A percentile compares a stretch with the other conserved stretches of the same genome.
Evolutionary conservation across 2,797 vertebrate genomes (phyloP).

Genomic region (Pseudocheirus occidentalis): DNA sequence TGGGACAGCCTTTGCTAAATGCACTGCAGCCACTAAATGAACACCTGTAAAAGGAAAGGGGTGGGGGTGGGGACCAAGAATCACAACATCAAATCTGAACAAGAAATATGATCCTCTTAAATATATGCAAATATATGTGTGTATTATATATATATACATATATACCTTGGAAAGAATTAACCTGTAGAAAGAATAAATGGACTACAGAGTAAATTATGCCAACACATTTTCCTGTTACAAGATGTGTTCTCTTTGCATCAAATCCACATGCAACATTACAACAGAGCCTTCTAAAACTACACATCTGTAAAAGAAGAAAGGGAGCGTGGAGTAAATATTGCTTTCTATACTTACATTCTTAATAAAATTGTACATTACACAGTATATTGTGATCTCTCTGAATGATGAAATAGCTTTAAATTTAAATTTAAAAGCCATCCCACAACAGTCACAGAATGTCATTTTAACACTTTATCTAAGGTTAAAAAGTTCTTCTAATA

Average conservation of each 20-base stretch:
- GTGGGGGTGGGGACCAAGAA: constrained; percentile 47
- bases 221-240: constrained; percentile 76
- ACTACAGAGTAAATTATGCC: constrained; percentile 74
- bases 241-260: constrained; percentile 75
- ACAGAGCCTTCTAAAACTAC: constrained; percentile 75
- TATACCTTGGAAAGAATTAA: constrained; percentile 79
- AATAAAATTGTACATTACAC: constrained; percentile 65
- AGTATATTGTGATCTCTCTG: constrained; percentile 54
- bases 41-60: constrained; percentile 75
- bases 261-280: constrained; percentile 72
- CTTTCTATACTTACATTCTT: constrained; percentile 70
- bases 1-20: constrained; percentile 71
- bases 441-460: constrained; percentile 35
- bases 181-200: constrained; percentile 78
- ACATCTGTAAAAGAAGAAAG: constrained; percentile 76
- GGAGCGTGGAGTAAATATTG: constrained; percentile 68
- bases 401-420: constrained; percentile 67
- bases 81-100: constrained; percentile 73
- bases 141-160: constrained; percentile 53
- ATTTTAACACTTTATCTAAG: constrained; percentile 36
- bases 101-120: constrained; percentile 69
- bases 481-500: constrained; percentile 35
- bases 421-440: neutral
- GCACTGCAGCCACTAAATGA: constrained; percentile 73
- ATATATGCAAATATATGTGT: constrained; percentile 30